phyloP scores from a whole-genome alignment of 2,888 invertebrate genomes.

The Empis livida region DNA sequence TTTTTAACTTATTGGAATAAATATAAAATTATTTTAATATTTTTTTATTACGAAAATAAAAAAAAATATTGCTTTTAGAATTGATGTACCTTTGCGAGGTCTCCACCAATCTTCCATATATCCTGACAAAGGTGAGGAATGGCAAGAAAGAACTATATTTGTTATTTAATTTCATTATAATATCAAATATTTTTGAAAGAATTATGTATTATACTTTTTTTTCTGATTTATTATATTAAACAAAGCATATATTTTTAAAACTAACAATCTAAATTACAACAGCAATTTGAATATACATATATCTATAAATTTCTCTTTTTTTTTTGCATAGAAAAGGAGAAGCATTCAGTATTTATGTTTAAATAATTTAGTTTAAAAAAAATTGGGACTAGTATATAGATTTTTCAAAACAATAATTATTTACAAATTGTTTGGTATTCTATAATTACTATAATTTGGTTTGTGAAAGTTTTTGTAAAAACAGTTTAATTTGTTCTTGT shows the following conservation, averaged over 20 bases:
- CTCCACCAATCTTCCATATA: slow-evolving; percentile 98
- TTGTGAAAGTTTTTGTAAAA: too few species aligned
- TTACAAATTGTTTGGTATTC: too few species aligned
- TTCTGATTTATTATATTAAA: not conserved
- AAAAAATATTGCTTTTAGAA: not conserved
- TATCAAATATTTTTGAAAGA: slow-evolving; percentile 2
- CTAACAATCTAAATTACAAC: too few species aligned
- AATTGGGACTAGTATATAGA: too few species aligned
- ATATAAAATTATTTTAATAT: not conserved
- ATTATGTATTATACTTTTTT: not conserved
- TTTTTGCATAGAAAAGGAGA: not conserved
- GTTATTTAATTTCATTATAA: slow-evolving; percentile 38
- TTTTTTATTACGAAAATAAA: not conserved
- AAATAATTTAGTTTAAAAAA: too few species aligned
- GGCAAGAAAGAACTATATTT: slow-evolving; percentile 48
- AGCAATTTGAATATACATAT: too few species aligned
- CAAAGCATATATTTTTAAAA: too few species aligned
- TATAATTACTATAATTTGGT: too few species aligned
- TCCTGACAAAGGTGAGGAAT: slow-evolving; percentile 89
- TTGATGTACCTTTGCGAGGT: slow-evolving; percentile 82
- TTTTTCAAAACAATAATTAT: too few species aligned
- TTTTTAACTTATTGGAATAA: not conserved
- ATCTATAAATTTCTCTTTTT: not conserved
- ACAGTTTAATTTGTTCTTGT: too few species aligned
- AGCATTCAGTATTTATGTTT: too few species aligned